Evolutionary conservation across 1,140 invertebrate species (phyloP), one percentile per base, ranked within the genome.

Genomic region (Laupala kohalensis): DNA sequence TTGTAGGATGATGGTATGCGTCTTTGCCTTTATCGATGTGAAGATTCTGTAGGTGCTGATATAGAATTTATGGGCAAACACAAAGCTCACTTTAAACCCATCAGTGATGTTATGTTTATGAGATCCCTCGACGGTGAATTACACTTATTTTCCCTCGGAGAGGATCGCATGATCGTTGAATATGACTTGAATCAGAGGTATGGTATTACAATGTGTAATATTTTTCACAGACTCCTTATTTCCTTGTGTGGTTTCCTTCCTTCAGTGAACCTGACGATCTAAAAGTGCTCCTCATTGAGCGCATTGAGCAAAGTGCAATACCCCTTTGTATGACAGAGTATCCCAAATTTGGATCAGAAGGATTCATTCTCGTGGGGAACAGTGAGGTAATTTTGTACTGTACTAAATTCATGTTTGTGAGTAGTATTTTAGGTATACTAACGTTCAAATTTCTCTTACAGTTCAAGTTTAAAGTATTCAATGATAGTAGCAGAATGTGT

Each of bases 401-500:
- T 13, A 2, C 1, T 13, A 13, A 53, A 13, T 53, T 53, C 19
- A 19, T 53, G 37, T 37, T 37, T 37, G 19, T 1, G n/a, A n/a
- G n/a, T n/a, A n/a, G n/a, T n/a, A n/a, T n/a, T n/a, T n/a, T n/a
- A n/a, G n/a, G n/a, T n/a, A n/a, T 53, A 15, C 4, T 2, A 30
- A 72, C 26, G 73, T 25, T 64, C 30, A 67, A 68, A 65, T 67
- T 69, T 75, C 69, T 28, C 69, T 79, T 81, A 72, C 76, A 90
- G 88, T 84, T 83, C 75, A 92, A 92, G 79, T 87, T 87, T 73
- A 90, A 89, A 79, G 77, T 89, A 64, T 80, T 88, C 64, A 86
- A 89, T 78, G 82, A 84, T 27, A 77, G 78, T 0, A 89, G 86
- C 2, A 87, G 85, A 74, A 84, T 85, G 81, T 87, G 86, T 29